Conservation (phyloP, 2,797 vertebrate species). For the Sebastes aleutianus region DNA sequence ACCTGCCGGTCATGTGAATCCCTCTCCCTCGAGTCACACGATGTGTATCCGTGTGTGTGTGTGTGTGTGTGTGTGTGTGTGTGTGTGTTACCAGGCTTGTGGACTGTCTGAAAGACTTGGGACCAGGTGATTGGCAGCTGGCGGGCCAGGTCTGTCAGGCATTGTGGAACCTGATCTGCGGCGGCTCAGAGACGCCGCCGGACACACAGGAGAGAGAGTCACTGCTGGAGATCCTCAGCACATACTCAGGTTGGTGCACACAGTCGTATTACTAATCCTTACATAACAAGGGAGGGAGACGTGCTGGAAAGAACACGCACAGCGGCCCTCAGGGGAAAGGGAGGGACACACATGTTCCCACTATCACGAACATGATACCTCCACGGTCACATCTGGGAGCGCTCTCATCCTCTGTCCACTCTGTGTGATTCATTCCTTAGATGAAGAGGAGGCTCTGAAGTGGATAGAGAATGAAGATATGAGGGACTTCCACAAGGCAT, state of each 20-base stretch:
- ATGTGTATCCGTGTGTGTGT: conserved; percentile 5
- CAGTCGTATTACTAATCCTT: conserved; percentile 31
- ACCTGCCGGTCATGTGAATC: conserved; percentile 66
- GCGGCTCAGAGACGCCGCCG: conserved; percentile 40
- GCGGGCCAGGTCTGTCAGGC: conserved; percentile 92
- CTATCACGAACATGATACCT: neutral
- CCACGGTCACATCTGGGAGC: neutral
- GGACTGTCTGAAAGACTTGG: conserved; percentile 92
- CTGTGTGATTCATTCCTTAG: conserved; percentile 64
- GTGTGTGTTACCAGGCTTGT: conserved; percentile 81
- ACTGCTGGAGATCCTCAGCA: conserved; percentile 80
- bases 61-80: conserved; percentile 45
- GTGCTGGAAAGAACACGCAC: conserved; percentile 17
- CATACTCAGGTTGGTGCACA: conserved; percentile 84
- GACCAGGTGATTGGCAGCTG: conserved; percentile 92
- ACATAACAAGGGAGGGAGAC: conserved; percentile 27
- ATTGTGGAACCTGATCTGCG: conserved; percentile 90
- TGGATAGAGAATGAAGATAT: conserved; percentile 77
- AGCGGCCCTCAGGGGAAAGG: neutral
- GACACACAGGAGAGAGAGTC: conserved; percentile 59
- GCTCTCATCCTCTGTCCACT: neutral
- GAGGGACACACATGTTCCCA: neutral
- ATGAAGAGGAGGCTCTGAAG: conserved; percentile 82
- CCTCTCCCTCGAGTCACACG: conserved; percentile 56
- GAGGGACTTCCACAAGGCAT: conserved; percentile 81